These are phyloP conservation scores for Xylota segnis DNA, from an alignment of 2,888 invertebrate genomes.

Conservation along the genomic window DNA sequence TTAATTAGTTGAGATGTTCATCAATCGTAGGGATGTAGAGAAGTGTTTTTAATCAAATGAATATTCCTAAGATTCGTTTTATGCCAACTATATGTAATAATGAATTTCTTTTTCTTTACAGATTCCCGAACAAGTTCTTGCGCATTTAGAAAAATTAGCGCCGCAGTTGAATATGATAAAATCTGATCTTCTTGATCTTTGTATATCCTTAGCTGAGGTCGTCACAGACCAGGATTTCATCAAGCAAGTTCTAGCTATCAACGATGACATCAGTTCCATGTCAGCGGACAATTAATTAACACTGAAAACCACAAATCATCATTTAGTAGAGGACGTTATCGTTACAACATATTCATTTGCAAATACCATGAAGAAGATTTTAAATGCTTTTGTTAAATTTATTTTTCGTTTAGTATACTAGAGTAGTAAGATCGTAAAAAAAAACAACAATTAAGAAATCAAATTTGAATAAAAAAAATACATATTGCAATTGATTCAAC, in stretches of 20 bases:
- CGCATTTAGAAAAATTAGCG: constrained; percentile 89
- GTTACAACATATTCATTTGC: constrained; percentile 67
- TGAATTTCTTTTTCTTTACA: constrained; percentile 79
- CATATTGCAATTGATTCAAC: constrained; percentile 20
- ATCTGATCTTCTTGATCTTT: constrained; percentile 87
- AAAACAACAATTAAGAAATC: constrained; percentile 18
- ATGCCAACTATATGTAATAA: too few species aligned
- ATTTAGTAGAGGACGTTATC: constrained; percentile 63
- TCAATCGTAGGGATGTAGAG: too few species aligned
- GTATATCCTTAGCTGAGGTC: constrained; percentile 88
- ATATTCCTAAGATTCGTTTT: too few species aligned
- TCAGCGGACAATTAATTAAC: constrained; percentile 88
- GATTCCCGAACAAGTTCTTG: constrained; percentile 87
- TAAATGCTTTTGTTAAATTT: constrained; percentile 73
- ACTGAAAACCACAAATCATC: constrained; percentile 70
- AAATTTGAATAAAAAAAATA: constrained; percentile 19
- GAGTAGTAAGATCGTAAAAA: constrained; percentile 40
- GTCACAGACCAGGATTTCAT: constrained; percentile 90
- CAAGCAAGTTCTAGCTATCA: constrained; percentile 91
- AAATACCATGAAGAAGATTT: constrained; percentile 67
- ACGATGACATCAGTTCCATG: constrained; percentile 91
- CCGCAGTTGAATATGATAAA: constrained; percentile 89
- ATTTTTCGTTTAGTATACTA: constrained; percentile 70
- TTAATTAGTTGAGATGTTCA: too few species aligned
- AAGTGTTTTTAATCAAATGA: too few species aligned